These are phyloP conservation scores for Sphenopsis melanotis DNA, from an alignment of 2,797 vertebrate genomes.

Conservation along the genomic window DNA sequence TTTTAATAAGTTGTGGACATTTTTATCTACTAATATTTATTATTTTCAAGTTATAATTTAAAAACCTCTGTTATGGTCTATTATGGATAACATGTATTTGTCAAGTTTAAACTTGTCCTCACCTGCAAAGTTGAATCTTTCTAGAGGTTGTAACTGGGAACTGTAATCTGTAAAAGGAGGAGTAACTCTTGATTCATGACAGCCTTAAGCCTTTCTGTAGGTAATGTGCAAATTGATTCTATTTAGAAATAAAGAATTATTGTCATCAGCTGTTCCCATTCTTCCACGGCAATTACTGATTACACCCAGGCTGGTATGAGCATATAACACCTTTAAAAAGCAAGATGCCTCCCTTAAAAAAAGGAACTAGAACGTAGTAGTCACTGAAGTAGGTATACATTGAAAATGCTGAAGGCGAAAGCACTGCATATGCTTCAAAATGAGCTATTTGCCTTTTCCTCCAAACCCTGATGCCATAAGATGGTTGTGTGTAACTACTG, in stretches of 20 bases:
- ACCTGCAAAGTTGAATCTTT: neutral
- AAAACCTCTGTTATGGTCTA: neutral
- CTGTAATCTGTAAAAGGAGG: neutral
- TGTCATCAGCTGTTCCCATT: neutral
- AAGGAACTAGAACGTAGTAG: neutral
- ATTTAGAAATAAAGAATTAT: neutral
- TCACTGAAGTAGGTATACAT: neutral
- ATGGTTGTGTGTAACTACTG: neutral
- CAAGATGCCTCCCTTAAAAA: neutral
- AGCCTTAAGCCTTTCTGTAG: neutral
- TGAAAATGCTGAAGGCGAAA: neutral
- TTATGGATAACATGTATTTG: neutral
- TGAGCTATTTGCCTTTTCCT: neutral
- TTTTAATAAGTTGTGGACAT: neutral
- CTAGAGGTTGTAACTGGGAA: neutral
- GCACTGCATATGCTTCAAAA: accelerated
- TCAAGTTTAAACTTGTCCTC: neutral
- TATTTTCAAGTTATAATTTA: neutral
- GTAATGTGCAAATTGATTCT: neutral
- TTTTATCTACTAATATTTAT: neutral
- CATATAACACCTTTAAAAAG: neutral
- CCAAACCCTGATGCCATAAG: neutral
- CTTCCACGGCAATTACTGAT: neutral
- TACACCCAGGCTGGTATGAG: neutral
- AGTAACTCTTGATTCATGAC: neutral